A percentile compares a stretch with the other conserved stretches of the same genome.
Conservation (phyloP, 2,113 vertebrate species). For the Grantiella picta region DNA sequence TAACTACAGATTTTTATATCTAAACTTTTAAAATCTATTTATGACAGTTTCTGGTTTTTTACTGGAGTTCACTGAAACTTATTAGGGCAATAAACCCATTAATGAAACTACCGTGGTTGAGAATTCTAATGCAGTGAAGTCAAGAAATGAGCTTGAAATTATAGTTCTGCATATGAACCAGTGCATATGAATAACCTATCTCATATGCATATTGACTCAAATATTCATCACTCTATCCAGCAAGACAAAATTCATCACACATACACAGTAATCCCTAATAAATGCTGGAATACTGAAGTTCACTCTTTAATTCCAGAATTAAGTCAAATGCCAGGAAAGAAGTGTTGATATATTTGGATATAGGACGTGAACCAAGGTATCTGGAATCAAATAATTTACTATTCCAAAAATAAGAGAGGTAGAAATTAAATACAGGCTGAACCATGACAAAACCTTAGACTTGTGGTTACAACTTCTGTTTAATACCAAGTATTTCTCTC, state of each 20-base stretch:
- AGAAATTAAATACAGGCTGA: background rate
- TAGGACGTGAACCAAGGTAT: background rate
- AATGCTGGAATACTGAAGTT: background rate
- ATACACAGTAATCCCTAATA: background rate
- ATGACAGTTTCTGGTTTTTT: background rate
- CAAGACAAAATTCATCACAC: background rate
- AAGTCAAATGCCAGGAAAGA: background rate
- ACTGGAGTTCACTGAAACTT: background rate
- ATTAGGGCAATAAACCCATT: slow-evolving; percentile 18
- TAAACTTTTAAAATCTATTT: background rate
- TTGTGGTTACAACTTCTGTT: background rate
- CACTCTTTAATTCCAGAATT: background rate
- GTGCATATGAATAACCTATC: background rate
- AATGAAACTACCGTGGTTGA: background rate
- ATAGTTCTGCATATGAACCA: background rate
- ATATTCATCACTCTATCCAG: background rate
- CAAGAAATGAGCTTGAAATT: background rate
- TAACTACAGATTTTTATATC: background rate
- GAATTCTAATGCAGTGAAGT: slow-evolving; percentile 10
- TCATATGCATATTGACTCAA: background rate
- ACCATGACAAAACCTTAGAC: background rate
- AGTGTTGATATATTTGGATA: background rate
- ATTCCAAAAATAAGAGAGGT: background rate
- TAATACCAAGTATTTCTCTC: background rate
- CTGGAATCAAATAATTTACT: background rate